These are phyloP conservation scores for Sceliomorpha sp. DNA, from an alignment of 2,888 invertebrate genomes.

Conservation along the genomic window DNA sequence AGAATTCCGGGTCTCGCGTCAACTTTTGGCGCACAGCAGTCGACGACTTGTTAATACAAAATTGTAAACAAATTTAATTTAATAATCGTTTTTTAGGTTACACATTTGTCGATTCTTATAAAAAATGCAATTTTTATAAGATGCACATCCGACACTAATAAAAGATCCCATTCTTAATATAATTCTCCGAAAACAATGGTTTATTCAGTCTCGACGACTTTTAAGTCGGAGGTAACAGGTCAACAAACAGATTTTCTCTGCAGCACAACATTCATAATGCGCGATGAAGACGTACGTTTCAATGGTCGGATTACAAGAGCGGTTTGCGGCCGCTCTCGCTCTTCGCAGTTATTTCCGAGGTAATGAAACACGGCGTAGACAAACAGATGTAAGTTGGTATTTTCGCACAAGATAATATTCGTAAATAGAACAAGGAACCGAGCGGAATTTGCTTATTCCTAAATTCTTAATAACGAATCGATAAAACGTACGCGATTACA, in stretches of 20 bases:
- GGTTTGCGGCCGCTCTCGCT: slow-evolving; percentile 26
- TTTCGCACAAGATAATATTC: no score
- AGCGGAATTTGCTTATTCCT: no score
- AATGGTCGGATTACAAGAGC: slow-evolving; percentile 33
- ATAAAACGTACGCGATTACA: no score
- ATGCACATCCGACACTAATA: no score
- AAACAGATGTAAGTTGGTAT: slow-evolving; percentile 69
- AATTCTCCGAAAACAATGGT: no score
- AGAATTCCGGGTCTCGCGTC: not conserved
- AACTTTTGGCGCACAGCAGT: not conserved
- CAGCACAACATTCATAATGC: slow-evolving; percentile 35
- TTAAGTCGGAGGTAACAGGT: slow-evolving; percentile 31
- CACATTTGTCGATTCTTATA: slow-evolving; percentile 1
- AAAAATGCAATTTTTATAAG: slow-evolving; percentile 20
- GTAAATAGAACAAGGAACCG: no score
- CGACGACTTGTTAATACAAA: not conserved
- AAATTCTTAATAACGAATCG: slow-evolving; percentile 7
- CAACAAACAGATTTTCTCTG: slow-evolving; percentile 34
- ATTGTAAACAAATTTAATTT: not conserved
- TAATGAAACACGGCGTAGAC: slow-evolving; percentile 72
- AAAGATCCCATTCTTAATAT: no score
- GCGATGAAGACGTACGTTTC: slow-evolving; percentile 16
- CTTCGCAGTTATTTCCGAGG: slow-evolving; percentile 65
- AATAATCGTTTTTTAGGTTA: slow-evolving; percentile 1
- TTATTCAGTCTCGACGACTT: no score